Evolutionary conservation across 2,888 invertebrate species (phyloP).

Genomic region (Orthosia incerta): DNA sequence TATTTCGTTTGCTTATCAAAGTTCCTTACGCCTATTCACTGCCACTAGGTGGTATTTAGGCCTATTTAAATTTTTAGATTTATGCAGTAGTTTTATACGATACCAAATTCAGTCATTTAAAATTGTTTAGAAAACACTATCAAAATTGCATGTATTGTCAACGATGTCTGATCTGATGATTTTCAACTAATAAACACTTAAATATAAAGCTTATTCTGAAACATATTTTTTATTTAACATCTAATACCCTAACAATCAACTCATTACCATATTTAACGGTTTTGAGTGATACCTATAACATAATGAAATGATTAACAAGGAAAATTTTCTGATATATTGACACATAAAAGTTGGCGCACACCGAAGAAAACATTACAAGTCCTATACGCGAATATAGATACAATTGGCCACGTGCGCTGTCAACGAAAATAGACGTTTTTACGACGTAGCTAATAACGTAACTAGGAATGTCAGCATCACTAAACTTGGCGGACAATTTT

Average conservation of each 20-base stretch:
- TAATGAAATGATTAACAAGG: constrained; percentile 17
- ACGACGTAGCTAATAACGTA: constrained; percentile 36
- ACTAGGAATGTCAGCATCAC: constrained; percentile 46
- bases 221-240: constrained; percentile 50
- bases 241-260: constrained; percentile 19
- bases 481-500: constrained; percentile 20
- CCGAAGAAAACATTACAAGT: constrained; percentile 32
- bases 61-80: constrained; percentile 44
- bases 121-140: constrained; percentile 54
- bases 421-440: constrained; percentile 49
- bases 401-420: constrained; percentile 48
- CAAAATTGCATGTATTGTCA: constrained; percentile 63
- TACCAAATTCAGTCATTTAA: constrained; percentile 47
- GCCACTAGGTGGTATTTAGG: constrained; percentile 62
- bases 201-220: constrained; percentile 69
- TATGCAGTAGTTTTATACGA: constrained; percentile 57
- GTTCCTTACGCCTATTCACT: constrained; percentile 72
- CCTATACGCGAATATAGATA: neutral
- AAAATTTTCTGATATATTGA: constrained; percentile 38
- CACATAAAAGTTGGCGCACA: constrained; percentile 43
- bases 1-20: constrained; percentile 68
- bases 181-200: constrained; percentile 59
- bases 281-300: constrained; percentile 19
- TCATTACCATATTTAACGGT: constrained; percentile 15
- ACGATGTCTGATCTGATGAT: constrained; percentile 64